A percentile compares a stretch with the other conserved stretches of the same genome.
Conservation (phyloP, 53 echinoderm and acorn worm genomes). For the Echinometra lucunter region DNA sequence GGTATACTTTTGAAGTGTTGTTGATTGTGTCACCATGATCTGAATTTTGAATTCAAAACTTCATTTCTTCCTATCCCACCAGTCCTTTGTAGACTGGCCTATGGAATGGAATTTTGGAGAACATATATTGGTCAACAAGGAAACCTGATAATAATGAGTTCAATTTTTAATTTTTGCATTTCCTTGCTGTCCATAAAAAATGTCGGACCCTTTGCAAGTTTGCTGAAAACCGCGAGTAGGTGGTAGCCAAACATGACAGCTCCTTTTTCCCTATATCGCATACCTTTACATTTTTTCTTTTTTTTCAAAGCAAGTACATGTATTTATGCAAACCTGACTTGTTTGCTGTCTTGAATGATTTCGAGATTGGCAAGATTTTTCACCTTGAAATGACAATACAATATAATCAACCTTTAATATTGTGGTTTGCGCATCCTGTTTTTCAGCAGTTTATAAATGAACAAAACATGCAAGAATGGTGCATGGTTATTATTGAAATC, state of each 20-base stretch:
- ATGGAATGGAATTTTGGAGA: not conserved
- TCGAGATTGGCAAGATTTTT: not conserved
- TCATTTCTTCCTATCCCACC: not conserved
- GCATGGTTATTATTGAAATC: too few species aligned
- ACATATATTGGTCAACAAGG: too few species aligned
- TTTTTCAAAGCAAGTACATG: not conserved
- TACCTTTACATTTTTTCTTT: not conserved
- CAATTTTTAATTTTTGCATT: too few species aligned
- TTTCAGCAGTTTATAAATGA: not conserved
- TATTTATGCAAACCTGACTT: not conserved
- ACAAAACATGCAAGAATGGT: not conserved
- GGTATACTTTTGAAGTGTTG: not conserved
- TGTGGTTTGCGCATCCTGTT: not conserved
- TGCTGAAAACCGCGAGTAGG: not conserved
- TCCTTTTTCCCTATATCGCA: not conserved
- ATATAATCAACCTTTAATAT: too few species aligned
- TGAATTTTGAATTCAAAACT: not conserved
- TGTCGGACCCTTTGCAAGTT: not conserved
- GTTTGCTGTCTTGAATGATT: not conserved
- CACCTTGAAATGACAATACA: not conserved
- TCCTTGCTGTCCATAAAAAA: too few species aligned
- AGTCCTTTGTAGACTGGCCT: not conserved
- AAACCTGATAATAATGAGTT: too few species aligned
- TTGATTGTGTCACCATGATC: not conserved
- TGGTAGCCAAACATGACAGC: not conserved